Percentiles rank a stretch among this genome's conserved stretches.
Evolutionary conservation across 2,797 vertebrate species (phyloP).

Genomic region (Sparus aurata): DNA sequence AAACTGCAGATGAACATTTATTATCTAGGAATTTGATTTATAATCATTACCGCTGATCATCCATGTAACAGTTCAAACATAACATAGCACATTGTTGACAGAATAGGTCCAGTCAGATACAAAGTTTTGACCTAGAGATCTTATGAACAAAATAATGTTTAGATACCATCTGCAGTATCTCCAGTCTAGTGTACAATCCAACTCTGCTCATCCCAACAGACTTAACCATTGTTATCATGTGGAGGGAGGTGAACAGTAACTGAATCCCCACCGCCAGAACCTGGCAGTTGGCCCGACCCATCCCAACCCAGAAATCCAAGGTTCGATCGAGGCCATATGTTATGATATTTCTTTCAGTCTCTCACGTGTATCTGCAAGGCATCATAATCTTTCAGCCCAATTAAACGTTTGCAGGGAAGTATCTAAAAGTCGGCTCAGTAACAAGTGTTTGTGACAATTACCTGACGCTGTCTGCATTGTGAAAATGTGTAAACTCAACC

Average conservation of each 20-base stretch:
- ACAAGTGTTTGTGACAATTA: background rate
- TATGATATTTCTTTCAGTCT: slow-evolving; percentile 35
- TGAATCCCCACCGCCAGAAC: slow-evolving; percentile 33
- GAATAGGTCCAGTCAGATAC: background rate
- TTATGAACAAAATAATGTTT: slow-evolving; percentile 7
- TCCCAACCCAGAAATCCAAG: slow-evolving; percentile 26
- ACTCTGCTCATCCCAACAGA: slow-evolving; percentile 17
- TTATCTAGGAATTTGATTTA: background rate
- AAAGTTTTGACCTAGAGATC: background rate
- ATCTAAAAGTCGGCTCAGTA: slow-evolving; percentile 1
- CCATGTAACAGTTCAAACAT: background rate
- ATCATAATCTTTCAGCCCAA: background rate
- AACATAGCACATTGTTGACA: background rate
- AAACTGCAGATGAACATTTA: background rate
- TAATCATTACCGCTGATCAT: too few relatives aligned
- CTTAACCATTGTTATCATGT: slow-evolving; percentile 13
- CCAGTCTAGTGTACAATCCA: slow-evolving; percentile 8
- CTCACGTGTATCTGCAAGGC: slow-evolving; percentile 18
- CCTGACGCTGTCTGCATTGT: slow-evolving; percentile 24
- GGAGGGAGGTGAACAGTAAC: slow-evolving; percentile 36
- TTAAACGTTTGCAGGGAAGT: slow-evolving; percentile 16
- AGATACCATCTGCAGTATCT: slow-evolving; percentile 26
- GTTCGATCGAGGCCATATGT: slow-evolving; percentile 45
- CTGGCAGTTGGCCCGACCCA: slow-evolving; percentile 27
- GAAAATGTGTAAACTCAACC: slow-evolving; percentile 20